phyloP scores from a whole-genome alignment of 2,888 invertebrate genomes.

The Odontocolon sp. region DNA sequence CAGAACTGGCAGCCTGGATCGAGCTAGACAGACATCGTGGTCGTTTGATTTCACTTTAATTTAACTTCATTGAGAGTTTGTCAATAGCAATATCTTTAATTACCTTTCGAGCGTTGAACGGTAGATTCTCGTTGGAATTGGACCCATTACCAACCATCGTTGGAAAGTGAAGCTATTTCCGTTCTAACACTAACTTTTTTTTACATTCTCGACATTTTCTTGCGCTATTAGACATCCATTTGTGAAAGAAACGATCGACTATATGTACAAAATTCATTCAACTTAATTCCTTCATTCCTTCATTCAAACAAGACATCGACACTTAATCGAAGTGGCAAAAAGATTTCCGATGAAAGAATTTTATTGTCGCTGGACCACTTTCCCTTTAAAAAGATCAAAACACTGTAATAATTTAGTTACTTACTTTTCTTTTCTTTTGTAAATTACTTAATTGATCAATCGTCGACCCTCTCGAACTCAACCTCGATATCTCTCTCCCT shows the following conservation, averaged over 20 bases:
- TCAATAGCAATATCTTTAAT: conserved; percentile 77
- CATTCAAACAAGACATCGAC: too few relatives aligned
- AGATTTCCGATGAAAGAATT: not conserved
- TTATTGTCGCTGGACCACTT: conserved; percentile 8
- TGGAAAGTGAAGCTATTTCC: conserved; percentile 32
- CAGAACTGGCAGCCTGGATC: not conserved
- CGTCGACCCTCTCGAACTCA: conserved; percentile 32
- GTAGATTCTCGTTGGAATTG: conserved; percentile 53
- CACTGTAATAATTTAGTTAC: conserved; percentile 3
- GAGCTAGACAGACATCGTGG: conserved; percentile 29
- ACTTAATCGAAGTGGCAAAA: too few relatives aligned
- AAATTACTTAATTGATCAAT: conserved; percentile 74
- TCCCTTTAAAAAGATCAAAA: not conserved
- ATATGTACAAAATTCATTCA: too few relatives aligned
- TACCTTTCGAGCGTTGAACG: conserved; percentile 69
- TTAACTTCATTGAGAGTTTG: conserved; percentile 76
- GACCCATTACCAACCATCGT: conserved; percentile 64
- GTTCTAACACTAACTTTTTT: conserved; percentile 23
- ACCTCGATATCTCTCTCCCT: too few relatives aligned
- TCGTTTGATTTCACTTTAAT: conserved; percentile 74
- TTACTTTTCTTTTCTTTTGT: conserved; percentile 50
- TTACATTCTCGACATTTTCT: conserved; percentile 27
- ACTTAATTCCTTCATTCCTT: too few relatives aligned
- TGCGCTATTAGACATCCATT: conserved; percentile 12
- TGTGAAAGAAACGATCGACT: conserved; percentile 4